These are phyloP conservation scores for Sarcophilus harrisii DNA, from an alignment of 2,797 vertebrate genomes.

Conservation along the genomic window DNA sequence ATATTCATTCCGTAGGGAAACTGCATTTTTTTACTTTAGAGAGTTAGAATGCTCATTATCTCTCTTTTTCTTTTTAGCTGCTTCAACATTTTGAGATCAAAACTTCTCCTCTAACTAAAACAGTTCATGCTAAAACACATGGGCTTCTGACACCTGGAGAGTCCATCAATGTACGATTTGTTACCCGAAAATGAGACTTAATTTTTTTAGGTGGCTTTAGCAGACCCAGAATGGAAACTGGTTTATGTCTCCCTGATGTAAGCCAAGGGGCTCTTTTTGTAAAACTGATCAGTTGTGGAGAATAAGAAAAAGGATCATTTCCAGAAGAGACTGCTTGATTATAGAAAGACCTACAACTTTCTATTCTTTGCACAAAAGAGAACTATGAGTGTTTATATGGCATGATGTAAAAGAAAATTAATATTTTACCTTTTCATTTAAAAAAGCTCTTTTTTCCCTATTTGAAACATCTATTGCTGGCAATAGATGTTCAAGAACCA, in stretches of 20 bases:
- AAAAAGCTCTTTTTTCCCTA: conserved; percentile 20
- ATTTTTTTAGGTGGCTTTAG: neutral
- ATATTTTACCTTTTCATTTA: neutral
- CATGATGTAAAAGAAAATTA: neutral
- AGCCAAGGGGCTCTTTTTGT: neutral
- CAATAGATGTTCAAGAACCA: conserved; percentile 2
- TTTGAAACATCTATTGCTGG: neutral
- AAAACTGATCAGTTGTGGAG: conserved; percentile 12
- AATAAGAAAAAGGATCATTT: conserved; percentile 25
- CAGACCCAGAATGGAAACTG: conserved; percentile 24
- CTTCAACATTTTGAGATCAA: conserved; percentile 92
- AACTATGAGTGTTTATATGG: conserved; percentile 13
- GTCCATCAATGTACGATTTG: conserved; percentile 90
- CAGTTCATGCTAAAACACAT: conserved; percentile 91
- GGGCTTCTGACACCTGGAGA: conserved; percentile 90
- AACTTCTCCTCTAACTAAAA: conserved; percentile 84
- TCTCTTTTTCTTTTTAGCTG: conserved; percentile 85
- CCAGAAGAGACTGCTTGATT: conserved; percentile 38
- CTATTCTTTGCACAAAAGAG: conserved; percentile 12
- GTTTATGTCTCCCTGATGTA: conserved; percentile 49
- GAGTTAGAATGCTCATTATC: neutral
- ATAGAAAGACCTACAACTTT: conserved; percentile 31
- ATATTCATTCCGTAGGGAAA: neutral
- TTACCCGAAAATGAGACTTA: conserved; percentile 84
- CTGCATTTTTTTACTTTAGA: conserved; percentile 7